Evolutionary conservation across 2,113 vertebrate species (phyloP), one percentile per base, ranked within the genome.

Genomic region (Pyxicephalus adspersus): DNA sequence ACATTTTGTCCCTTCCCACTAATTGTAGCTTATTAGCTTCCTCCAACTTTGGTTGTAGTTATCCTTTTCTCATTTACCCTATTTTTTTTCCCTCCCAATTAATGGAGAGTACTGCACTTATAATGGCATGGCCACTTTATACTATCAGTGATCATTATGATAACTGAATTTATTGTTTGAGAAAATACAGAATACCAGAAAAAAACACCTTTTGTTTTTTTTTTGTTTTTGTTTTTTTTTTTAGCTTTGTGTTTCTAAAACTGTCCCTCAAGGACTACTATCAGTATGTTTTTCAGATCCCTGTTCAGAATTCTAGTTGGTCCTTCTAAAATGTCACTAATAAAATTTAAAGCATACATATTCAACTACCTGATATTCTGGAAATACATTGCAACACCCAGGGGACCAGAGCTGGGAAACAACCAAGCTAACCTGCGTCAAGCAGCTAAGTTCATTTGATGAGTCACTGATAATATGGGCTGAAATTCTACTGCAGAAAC

Each of bases 111-210:
- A 29, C 67, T 71, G 67, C 67, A 54, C 38, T 70, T 70, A 50
- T 22, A 23, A 23, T 25, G 7, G 50, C 67, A 71, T 54, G 34
- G 67, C 50, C 67, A 71, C 67, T 70, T 70, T 70, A 52, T 18
- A 17, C 50, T 52, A 70, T 23, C 8, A 18, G 7, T 52, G 23
- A 72, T 72, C 25, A 11, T 26, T 72, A 9, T n/a, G 68, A 51
- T 31, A 28, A n/a, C 15, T 19, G 19, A 72, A 31, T 57, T 25
- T 25, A 52, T 19, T 2, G 18, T 70, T 7, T 71, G 9, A 31
- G 16, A 29, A 13, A 50, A 20, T 71, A 25, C 13, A 54, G 16
- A 7, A 1, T 23, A 15, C 15, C 34, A 2, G 1, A 65, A 38
- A 45, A 63, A 1, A 26, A 29, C n/a, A n/a, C n/a, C n/a, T n/a